Conservation (phyloP, 2,797 vertebrate genomes). For the Chlorospingus semifuscus region DNA sequence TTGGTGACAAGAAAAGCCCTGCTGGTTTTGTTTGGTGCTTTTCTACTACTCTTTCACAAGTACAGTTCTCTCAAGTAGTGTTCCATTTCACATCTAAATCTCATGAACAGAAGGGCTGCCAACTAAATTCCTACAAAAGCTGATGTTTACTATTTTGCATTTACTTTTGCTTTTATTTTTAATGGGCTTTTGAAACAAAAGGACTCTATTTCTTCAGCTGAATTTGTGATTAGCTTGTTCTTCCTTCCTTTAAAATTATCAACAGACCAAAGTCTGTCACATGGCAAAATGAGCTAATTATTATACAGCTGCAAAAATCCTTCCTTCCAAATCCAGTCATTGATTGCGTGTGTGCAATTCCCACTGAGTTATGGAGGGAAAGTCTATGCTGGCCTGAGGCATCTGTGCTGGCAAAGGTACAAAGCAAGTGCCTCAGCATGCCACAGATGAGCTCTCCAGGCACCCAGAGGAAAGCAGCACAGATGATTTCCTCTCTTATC, state of each 20-base stretch:
- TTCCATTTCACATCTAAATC: background rate
- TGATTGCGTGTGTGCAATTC: background rate
- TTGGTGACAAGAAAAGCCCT: conserved; percentile 64
- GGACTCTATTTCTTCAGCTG: background rate
- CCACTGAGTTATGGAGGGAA: background rate
- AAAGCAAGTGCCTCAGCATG: background rate
- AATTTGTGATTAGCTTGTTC: background rate
- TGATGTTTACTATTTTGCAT: background rate
- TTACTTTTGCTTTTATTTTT: background rate
- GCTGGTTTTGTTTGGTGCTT: conserved; percentile 9
- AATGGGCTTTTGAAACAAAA: background rate
- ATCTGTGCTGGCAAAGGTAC: background rate
- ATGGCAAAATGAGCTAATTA: background rate
- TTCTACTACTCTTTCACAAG: background rate
- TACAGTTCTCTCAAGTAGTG: background rate
- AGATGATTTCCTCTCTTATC: background rate
- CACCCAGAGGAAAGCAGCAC: background rate
- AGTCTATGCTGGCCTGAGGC: conserved; percentile 3
- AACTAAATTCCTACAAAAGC: background rate
- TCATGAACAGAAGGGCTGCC: background rate
- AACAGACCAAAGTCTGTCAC: background rate
- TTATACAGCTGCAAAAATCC: background rate
- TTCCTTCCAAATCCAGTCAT: background rate
- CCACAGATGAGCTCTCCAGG: background rate
- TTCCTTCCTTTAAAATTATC: background rate